Base-by-base conservation (phyloP, 2,113 vertebrate species). In the Anarhynchus alexandrinus region DNA sequence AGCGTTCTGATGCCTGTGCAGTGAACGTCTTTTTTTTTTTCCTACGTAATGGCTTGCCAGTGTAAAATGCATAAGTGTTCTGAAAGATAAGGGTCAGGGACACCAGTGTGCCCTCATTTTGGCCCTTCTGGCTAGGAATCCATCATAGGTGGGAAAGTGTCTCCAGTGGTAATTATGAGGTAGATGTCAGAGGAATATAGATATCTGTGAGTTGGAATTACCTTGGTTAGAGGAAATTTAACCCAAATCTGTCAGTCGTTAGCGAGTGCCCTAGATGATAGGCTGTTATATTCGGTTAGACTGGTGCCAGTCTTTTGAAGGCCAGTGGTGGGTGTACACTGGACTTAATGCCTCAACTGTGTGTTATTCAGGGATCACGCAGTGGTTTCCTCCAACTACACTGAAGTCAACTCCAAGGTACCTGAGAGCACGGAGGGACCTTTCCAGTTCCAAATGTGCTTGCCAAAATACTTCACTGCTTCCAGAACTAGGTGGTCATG, bases 351-450 rank as follows among this genome's bases (percentile, higher is more conserved):
- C 38, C 80, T 62, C 32, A 62, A 2, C 30, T 61, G 1, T 12
- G 1, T 0, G 0, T 80, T 80, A n/a, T 65, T 86, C 21, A 74
- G 45, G 25, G 42, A 67, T 64, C 42, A 32, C 0, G 0, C 23
- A 52, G 32, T 34, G 40, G 1, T 83, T 82, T 82, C 15, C 38
- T 90, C 43, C 66, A 62, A 2, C 55, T 62, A 2, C 42, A 27
- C 59, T 72, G 43, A 76, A 86, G 22, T 67, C 10, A 64, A 57
- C 49, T 79, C 17, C 55, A 29, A 32, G 9, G 10, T 82, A 45
- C 22, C n/a, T 20, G 38, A 55, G 15, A 79, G 13, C 5, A 4
- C 22, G 19, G 22, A 55, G 52, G 38, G 61, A 62, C 26, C 42
- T 29, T 64, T 59, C 20, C 52, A 30, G 12, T 82, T 87, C 32